Conservation (phyloP, 92 coral and sea anemone species). For the Paragorgia papillata region DNA sequence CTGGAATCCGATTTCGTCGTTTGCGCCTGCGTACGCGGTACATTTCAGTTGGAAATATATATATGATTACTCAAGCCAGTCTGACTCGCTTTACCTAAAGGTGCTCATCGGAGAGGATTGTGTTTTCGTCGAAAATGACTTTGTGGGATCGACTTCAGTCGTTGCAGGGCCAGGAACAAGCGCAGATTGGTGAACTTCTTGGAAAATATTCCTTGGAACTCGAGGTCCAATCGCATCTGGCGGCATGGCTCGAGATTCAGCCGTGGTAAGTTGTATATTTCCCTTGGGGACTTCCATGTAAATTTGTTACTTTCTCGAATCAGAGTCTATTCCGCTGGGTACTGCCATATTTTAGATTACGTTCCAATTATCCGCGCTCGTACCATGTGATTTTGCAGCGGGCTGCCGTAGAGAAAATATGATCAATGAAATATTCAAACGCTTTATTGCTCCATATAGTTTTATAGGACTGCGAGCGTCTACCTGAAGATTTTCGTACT, state of each 20-base stretch:
- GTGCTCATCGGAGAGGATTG: neutral
- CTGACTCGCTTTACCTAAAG: neutral
- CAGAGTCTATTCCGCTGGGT: neutral
- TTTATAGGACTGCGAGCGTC: no score
- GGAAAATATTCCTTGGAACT: conserved; percentile 64
- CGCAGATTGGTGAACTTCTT: conserved; percentile 29
- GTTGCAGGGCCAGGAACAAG: conserved; percentile 37
- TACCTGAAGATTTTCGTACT: no score
- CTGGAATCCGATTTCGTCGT: conserved; percentile 11
- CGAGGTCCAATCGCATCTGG: conserved; percentile 72
- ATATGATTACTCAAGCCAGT: conserved; percentile 5
- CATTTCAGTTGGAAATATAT: neutral
- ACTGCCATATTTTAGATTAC: neutral
- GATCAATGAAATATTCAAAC: no score
- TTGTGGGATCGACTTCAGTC: conserved; percentile 42
- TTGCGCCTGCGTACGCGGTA: conserved; percentile 28
- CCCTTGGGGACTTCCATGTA: conserved; percentile 19
- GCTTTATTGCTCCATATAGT: no score
- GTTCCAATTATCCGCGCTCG: no score
- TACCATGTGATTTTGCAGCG: neutral
- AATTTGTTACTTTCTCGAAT: neutral
- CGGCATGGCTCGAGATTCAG: conserved; percentile 77
- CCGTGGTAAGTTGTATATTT: conserved; percentile 65
- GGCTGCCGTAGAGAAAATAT: conserved; percentile 7
- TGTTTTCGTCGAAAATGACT: conserved; percentile 23